Base-by-base conservation (phyloP, 2,888 invertebrate species). In the Cephalotes varians region DNA sequence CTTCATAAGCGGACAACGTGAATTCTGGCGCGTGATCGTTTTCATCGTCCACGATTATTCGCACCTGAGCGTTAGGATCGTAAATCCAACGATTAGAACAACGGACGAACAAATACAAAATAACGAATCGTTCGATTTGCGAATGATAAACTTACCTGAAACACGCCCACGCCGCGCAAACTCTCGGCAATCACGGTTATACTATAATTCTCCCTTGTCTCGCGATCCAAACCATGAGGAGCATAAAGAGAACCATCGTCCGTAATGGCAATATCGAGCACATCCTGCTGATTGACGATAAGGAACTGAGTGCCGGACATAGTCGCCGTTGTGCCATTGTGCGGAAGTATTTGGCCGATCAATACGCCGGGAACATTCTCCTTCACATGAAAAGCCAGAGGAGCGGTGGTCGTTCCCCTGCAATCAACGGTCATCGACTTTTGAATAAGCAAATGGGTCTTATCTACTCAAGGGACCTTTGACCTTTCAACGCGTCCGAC, bases 11-110 rank as follows among this genome's bases (percentile, higher is more conserved):
- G 0, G 96, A 92, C 15, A 96, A 95, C 87, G 97, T 96, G 93
- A 99, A 98, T 81, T 96, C 94, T 0, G 99, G 98, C 4, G 98
- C 96, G 91, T 98, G 98, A 92, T 98, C 98, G 92, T 98, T 98
- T 85, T 97, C 97, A 92, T 98, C 98, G 84, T 97, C 97, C 0
- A 98, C 98, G 77, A 96, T 95, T 44, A 98, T 96, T 15, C 96
- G 97, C 0, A 98, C 95, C 94, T 95, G 71, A 12, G 87, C 82
- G 34, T 69, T 9, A 12, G 28, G 10, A 34, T 71, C 71, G 44
- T 71, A 18, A 49, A 25, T 72, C 18, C 47, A 4, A 40, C 10
- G 2, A 56, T 58, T 28, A 44, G 62, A 77, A 58, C 44, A 28
- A 40, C 62, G 18, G 28, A 21, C 25, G 37, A 44, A n/a, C 71